Conservation (phyloP, 2,888 invertebrate species). For the Pachliopta kotzebuea region DNA sequence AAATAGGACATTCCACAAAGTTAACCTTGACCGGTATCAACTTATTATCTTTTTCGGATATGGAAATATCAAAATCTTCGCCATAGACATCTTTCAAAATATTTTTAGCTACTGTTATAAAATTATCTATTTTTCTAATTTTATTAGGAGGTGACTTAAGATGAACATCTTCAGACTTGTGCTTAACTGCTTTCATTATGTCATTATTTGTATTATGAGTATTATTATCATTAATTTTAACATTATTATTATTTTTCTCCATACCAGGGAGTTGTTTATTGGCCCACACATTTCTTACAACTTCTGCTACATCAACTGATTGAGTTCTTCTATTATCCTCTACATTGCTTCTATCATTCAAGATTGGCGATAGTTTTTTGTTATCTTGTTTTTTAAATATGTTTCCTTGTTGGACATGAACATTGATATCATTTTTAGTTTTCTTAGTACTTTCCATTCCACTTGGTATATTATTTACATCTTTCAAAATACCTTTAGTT, state of each 20-base stretch:
- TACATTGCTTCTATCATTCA: slow-evolving; percentile 44
- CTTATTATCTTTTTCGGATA: slow-evolving; percentile 44
- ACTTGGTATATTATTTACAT: slow-evolving; percentile 37
- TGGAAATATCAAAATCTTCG: slow-evolving; percentile 51
- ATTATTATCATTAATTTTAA: neutral
- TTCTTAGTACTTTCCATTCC: slow-evolving; percentile 38
- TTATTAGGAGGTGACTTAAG: slow-evolving; percentile 52
- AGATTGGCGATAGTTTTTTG: slow-evolving; percentile 34
- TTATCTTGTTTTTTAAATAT: slow-evolving; percentile 39
- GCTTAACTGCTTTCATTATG: slow-evolving; percentile 20
- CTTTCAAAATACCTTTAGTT: slow-evolving; percentile 38
- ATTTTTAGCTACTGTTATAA: slow-evolving; percentile 50
- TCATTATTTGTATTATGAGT: slow-evolving; percentile 7
- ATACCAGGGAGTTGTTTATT: slow-evolving; percentile 39
- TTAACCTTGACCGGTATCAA: slow-evolving; percentile 41
- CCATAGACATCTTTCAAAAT: slow-evolving; percentile 69
- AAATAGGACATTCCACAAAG: slow-evolving; percentile 73
- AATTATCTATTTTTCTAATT: slow-evolving; percentile 66
- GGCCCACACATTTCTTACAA: slow-evolving; percentile 47
- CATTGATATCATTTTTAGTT: slow-evolving; percentile 40
- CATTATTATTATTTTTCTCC: slow-evolving; percentile 10
- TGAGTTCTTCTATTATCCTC: slow-evolving; percentile 34
- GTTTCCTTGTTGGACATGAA: slow-evolving; percentile 44
- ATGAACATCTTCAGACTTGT: slow-evolving; percentile 30
- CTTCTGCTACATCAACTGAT: slow-evolving; percentile 37